Base-by-base conservation (phyloP, 2,113 vertebrate genomes). In the Chloropsis cyanopogon region DNA sequence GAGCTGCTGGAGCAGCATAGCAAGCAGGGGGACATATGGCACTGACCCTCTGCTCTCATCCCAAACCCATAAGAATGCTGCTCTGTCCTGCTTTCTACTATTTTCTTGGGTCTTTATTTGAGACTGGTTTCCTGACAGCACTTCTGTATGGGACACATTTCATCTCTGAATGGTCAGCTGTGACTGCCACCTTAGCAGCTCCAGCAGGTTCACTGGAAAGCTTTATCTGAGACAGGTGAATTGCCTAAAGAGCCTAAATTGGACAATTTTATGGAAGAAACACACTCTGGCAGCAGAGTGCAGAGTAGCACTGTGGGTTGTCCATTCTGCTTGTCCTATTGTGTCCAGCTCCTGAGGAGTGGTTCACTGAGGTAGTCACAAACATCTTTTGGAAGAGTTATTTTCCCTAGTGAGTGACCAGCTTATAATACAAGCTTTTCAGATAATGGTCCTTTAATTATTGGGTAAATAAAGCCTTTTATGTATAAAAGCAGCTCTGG, bases 11-110 rank as follows among this genome's bases (percentile, higher is more conserved):
- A 69, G 59, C 46, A 65, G 25, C 39, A 10, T 29, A 23, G 16
- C 5, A 5, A 57, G 64, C 26, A 59, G 21, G 17, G 21, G 11
- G 3, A 8, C 3, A 3, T 14, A 4, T 14, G 35, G 41, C 46
- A 77, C 7, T 11, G 1, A n/a, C 11, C 2, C 11, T 76, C 33
- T 60, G 41, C 61, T 87, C 25, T 78, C 10, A 81, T 15, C 35
- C 50, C 29, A 64, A 28, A 42, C 7, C 33, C 59, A 0, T 39
- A 18, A 63, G n/a, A 49, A n/a, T 0, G 0, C 24, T 88, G n/a
- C 20, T 56, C 33, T 72, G 6, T 50, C 10, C 39, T 0, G 1
- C 15, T 44, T 64, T 14, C 24, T 79, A 11, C 26, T 4, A 0
- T 70, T 79, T 82, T 61, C 21, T 42, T 50, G 41, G 14, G 14